Evolutionary conservation across 2,888 invertebrate species (phyloP), one percentile per base, ranked within the genome.

Genomic region (Gonocerus acuteangulatus): DNA sequence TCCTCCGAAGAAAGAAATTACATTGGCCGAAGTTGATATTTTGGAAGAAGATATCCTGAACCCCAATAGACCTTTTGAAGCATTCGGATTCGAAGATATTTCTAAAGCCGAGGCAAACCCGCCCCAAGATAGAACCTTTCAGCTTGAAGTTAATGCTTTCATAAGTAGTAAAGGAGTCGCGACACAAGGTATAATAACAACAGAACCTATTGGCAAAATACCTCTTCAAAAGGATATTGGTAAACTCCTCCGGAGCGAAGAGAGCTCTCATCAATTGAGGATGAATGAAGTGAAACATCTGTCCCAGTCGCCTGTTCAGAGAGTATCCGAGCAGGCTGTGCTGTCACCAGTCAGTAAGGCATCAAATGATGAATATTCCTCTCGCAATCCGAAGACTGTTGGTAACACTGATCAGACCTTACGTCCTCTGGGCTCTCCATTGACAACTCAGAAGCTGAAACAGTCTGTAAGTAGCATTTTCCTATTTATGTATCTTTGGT

Each of bases 1-100:
- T 27, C 27, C 27, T 27, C 27, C 4, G 27, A 27, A 27, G 7
- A 15, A 34, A 45, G 1, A 18, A 22, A 19, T n/a, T 11, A 57
- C 15, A 42, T 18, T 34, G 6, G 2, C 15, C 9, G 18, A 54
- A n/a, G 11, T 19, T 23, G 32, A 27, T 13, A 44, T 15, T 27
- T 32, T 15, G 21, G 23, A 57, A 13, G 13, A 23, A 15, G 51
- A 60, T 42, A 58, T 62, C 13, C 23, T 63, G 56, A 60, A 60
- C 32, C 57, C 57, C n/a, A 57, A 27, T 22, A 57, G 42, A 57
- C 57, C 57, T 16, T 27, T 57, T n/a, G 18, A 22, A 1, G 57
- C 27, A 13, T 27, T 57, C n/a, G 39, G 39, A n/a, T 39, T 39
- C n/a, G 60, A 52, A 45, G 48, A 36, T 57, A 42, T 16, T 49